These are phyloP conservation scores for Sorex fumeus DNA, from an alignment of 2,113 vertebrate genomes.

Conservation along the genomic window DNA sequence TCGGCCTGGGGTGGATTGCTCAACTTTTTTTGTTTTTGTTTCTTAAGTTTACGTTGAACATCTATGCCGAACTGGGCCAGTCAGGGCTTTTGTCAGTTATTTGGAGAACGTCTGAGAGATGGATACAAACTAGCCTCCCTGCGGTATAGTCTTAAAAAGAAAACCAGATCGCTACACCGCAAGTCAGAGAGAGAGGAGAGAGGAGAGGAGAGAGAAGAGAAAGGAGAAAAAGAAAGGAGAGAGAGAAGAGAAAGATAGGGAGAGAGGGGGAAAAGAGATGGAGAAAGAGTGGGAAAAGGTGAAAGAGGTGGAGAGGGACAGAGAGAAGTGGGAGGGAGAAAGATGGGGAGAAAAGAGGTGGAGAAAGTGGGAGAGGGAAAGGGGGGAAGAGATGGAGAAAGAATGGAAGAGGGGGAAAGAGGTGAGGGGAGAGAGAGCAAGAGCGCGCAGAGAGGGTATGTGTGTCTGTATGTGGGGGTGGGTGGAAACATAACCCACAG, in stretches of 20 bases:
- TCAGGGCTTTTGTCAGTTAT: conserved; percentile 59
- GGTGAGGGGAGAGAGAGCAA: no score
- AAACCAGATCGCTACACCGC: background rate
- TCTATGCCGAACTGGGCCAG: conserved; percentile 59
- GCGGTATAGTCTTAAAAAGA: conserved; percentile 59
- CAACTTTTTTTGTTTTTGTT: conserved; percentile 39
- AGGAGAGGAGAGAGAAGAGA: no score
- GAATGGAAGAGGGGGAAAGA: conserved; percentile 19
- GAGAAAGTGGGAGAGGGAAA: no score
- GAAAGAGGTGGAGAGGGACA: no score
- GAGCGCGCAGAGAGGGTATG: no score
- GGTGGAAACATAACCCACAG: background rate
- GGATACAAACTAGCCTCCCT: conserved; percentile 43
- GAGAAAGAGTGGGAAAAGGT: no score
- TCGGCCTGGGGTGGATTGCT: conserved; percentile 10
- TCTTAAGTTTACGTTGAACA: conserved; percentile 63
- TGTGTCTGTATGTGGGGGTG: background rate
- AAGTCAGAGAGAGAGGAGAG: conserved; percentile 42
- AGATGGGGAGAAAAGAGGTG: no score
- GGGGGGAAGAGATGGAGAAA: no score
- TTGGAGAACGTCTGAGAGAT: conserved; percentile 51
- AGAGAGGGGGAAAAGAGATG: no score
- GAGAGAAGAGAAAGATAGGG: background rate
- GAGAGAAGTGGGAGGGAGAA: no score
- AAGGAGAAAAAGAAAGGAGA: no score